Evolutionary conservation across 2,113 vertebrate genomes (phyloP).

Genomic region (Zosterops lateralis): DNA sequence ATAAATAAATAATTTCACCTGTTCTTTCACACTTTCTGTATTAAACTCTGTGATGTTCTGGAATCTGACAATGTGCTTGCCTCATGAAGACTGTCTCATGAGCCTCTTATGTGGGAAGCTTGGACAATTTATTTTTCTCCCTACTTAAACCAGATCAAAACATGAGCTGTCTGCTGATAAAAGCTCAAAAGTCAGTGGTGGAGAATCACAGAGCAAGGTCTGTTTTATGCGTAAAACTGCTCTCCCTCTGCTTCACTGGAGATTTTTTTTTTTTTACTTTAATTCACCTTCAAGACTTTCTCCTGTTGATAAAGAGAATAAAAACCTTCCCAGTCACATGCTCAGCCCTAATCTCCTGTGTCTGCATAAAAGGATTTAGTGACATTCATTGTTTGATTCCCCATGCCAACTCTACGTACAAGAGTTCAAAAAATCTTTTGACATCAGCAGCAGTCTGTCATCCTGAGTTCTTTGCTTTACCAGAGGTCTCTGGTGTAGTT

Average conservation of each 20-base stretch:
- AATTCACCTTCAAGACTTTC: conserved; percentile 4
- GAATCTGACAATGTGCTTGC: not conserved
- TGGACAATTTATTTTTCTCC: not conserved
- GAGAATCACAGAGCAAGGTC: not conserved
- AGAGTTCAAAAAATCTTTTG: not conserved
- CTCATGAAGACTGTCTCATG: not conserved
- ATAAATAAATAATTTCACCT: conserved; percentile 42
- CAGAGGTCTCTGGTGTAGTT: not conserved
- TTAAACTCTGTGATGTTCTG: not conserved
- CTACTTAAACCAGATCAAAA: not conserved
- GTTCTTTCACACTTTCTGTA: not conserved
- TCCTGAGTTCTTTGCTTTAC: not conserved
- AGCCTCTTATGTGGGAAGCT: not conserved
- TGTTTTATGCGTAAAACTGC: not conserved
- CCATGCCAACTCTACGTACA: not conserved
- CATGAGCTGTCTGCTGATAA: not conserved
- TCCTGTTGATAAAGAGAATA: not conserved
- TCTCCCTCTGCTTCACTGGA: conserved; percentile 1
- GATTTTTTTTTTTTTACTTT: not conserved
- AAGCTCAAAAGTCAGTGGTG: not conserved
- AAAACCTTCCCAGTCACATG: not conserved
- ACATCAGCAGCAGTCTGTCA: not conserved
- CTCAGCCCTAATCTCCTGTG: conserved; percentile 2
- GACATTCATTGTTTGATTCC: not conserved
- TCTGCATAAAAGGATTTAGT: not conserved